Conservation (phyloP, 2,888 invertebrate species). For the Drosophila kanekoi region DNA sequence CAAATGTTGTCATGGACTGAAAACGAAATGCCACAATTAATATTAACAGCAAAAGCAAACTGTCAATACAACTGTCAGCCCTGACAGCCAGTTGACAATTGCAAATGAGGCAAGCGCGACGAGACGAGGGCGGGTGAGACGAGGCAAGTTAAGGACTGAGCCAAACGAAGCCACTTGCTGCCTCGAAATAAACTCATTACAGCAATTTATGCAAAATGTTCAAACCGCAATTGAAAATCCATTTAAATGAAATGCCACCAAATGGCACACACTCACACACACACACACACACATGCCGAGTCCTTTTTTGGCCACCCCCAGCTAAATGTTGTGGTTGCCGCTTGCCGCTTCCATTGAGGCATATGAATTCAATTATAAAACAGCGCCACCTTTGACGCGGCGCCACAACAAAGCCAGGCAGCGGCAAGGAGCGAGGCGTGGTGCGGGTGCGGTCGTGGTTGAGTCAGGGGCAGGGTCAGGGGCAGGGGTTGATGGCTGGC, state of each 20-base stretch:
- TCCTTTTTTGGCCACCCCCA: conserved; percentile 19
- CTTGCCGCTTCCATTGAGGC: conserved; percentile 76
- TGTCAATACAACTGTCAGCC: conserved; percentile 71
- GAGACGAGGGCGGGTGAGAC: neutral
- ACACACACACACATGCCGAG: conserved; percentile 4
- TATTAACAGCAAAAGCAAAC: conserved; percentile 67
- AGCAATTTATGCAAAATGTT: conserved; percentile 83
- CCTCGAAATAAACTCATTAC: conserved; percentile 79
- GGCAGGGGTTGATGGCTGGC: conserved; percentile 16
- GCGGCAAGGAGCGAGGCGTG: conserved; percentile 4
- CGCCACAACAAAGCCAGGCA: conserved; percentile 47
- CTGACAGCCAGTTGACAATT: conserved; percentile 73
- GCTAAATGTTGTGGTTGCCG: conserved; percentile 40
- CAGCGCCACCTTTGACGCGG: conserved; percentile 75
- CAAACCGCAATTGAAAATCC: conserved; percentile 84
- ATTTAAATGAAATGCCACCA: conserved; percentile 80
- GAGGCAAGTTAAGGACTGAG: conserved; percentile 8
- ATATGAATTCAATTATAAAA: conserved; percentile 84
- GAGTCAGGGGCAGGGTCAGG: conserved; percentile 1
- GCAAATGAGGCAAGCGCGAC: conserved; percentile 58
- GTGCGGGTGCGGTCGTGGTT: neutral
- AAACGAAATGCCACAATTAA: conserved; percentile 65
- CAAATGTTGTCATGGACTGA: conserved; percentile 25
- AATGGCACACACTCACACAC: conserved; percentile 24
- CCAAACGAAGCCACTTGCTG: conserved; percentile 68